Conservation (phyloP, 1,140 invertebrate species). For the Dolichoris vasculosae region DNA sequence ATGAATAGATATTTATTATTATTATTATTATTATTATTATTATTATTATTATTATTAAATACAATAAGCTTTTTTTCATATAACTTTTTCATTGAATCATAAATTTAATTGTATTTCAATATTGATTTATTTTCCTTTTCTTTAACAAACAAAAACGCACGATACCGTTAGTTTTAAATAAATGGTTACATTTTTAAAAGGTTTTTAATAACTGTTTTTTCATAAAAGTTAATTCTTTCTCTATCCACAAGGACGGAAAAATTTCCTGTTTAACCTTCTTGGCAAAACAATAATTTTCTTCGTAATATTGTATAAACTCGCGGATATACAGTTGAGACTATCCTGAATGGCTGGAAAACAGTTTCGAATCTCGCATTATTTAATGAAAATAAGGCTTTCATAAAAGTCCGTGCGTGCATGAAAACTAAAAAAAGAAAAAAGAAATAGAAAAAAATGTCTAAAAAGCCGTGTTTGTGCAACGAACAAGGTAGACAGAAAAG, state of each 20-base stretch:
- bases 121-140: no score
- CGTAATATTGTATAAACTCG: background rate
- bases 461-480: background rate
- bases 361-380: slow-evolving; percentile 31
- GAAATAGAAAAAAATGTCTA: background rate
- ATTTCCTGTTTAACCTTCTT: background rate
- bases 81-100: no score
- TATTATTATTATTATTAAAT: no score
- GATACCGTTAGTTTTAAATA: no score
- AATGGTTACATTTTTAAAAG: background rate
- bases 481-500: background rate
- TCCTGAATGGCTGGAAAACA: background rate
- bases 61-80: no score
- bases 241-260: background rate
- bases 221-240: background rate
- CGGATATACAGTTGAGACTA: background rate
- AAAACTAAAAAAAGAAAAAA: slow-evolving; percentile 5
- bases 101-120: no score
- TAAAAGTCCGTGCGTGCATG: slow-evolving; percentile 36
- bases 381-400: slow-evolving; percentile 44
- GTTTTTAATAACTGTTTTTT: background rate
- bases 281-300: background rate
- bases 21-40: no score
- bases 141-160: no score
- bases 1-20: no score